Conservation (phyloP, 2,113 vertebrate species). For the Malurus elegans region DNA sequence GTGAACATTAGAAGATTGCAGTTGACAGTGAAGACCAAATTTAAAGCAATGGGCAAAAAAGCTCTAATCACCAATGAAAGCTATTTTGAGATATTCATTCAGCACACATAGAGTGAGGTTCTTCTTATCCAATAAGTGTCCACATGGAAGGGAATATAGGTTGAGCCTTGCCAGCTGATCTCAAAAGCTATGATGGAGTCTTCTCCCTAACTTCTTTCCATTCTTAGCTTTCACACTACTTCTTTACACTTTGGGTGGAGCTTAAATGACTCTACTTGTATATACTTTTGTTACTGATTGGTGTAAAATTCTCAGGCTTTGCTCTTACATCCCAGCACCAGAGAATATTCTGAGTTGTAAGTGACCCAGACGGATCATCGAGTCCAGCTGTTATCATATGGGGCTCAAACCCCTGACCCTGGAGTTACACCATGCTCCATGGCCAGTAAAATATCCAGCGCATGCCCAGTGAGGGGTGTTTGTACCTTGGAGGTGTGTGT, state of each 20-base stretch:
- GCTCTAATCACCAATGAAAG: not conserved
- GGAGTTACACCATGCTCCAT: not conserved
- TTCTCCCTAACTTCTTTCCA: not conserved
- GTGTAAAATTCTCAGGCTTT: not conserved
- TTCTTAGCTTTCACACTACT: not conserved
- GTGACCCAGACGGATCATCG: not conserved
- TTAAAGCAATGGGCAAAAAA: not conserved
- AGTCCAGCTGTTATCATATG: accelerated
- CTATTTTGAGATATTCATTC: not conserved
- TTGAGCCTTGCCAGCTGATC: not conserved
- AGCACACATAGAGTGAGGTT: not conserved
- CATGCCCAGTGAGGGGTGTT: not conserved
- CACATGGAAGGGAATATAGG: not conserved
- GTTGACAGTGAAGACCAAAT: not conserved
- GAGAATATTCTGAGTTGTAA: not conserved
- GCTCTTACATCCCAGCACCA: not conserved
- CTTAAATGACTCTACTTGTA: not conserved
- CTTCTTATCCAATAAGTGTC: not conserved
- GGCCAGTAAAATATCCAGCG: not conserved
- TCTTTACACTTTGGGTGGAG: not conserved
- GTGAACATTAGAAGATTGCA: not conserved
- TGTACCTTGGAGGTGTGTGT: not conserved
- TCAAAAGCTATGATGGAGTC: not conserved
- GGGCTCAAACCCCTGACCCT: accelerated
- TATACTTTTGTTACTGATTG: not conserved